Evolutionary conservation across 2,113 vertebrate species (phyloP).

Genomic region (Hiodon tergisus): DNA sequence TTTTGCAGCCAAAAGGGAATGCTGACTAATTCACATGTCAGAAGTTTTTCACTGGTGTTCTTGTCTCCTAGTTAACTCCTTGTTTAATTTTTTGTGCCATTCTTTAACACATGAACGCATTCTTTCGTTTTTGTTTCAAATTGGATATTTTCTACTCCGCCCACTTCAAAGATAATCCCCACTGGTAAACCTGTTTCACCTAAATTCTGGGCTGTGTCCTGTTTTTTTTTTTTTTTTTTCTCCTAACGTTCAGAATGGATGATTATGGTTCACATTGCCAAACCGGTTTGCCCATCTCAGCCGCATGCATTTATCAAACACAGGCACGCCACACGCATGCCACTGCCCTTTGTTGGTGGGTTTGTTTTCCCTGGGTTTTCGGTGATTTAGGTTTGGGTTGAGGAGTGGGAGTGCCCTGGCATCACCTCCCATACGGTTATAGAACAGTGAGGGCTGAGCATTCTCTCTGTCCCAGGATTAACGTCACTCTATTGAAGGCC

Average conservation of each 20-base stretch:
- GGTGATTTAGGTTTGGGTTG: background rate
- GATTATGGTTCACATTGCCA: constrained; percentile 7
- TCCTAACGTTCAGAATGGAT: background rate
- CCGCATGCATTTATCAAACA: background rate
- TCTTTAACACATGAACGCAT: background rate
- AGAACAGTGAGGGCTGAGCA: too few species aligned
- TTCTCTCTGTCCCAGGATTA: background rate
- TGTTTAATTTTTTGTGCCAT: constrained; percentile 31
- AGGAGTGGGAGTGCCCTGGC: background rate
- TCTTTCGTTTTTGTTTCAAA: background rate
- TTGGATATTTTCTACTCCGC: background rate
- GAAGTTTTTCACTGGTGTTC: constrained; percentile 12
- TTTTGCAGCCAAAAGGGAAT: constrained; percentile 50
- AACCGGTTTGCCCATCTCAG: background rate
- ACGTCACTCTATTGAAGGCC: too few species aligned
- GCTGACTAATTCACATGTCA: constrained; percentile 23
- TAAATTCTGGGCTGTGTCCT: too few species aligned
- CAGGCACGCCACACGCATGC: background rate
- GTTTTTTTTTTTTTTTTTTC: background rate
- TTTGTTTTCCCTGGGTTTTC: background rate
- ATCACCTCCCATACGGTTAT: background rate
- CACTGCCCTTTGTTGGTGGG: background rate
- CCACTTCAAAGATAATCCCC: background rate
- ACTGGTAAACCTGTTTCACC: background rate
- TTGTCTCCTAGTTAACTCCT: constrained; percentile 8